Base-by-base conservation (phyloP, 1,140 invertebrate genomes). In the Ceratitis capitata region DNA sequence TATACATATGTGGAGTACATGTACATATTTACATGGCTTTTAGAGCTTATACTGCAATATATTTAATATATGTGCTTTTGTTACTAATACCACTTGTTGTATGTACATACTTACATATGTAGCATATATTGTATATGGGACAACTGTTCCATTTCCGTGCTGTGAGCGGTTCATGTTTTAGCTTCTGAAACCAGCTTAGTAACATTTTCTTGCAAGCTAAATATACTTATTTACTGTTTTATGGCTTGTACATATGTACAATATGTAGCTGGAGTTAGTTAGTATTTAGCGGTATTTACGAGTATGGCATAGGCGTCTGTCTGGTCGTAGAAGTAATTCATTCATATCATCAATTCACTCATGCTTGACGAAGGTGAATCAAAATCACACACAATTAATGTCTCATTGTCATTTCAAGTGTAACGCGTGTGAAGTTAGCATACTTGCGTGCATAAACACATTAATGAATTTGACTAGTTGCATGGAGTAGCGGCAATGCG, bases 351-450 rank as follows among this genome's bases (percentile, higher is more conserved):
- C 69, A 78, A n/a, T 35, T 78, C 42, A 45, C 69, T 78, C 69
- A 45, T 26, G 69, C 69, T 45, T 23, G 69, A 23, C 69, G 69
- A 78, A 78, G 69, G 69, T 78, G 69, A 78, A 78, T 78, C n/a
- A 14, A 42, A 78, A 78, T 78, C 35, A 78, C 69, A n/a, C 19
- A 23, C 69, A 78, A 78, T 78, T 78, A 45, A 78, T 78, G 69
- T 78, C 69, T 78, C 69, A 78, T 78, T 78, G 39, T 45, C 39
- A 45, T 78, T 32, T 26, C n/a, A 45, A 45, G 32, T 78, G 1
- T 45, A 78, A 12, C 26, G 69, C 69, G 39, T 78, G 69, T 26
- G 69, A 78, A 78, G 69, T 74, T 64, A 39, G 26, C 10, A 47
- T 47, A 47, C 45, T 47, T 47, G 45, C 14, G 14, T 14, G 14